Evolutionary conservation across 2,888 invertebrate species (phyloP).

Genomic region (Diplolepis rosae): DNA sequence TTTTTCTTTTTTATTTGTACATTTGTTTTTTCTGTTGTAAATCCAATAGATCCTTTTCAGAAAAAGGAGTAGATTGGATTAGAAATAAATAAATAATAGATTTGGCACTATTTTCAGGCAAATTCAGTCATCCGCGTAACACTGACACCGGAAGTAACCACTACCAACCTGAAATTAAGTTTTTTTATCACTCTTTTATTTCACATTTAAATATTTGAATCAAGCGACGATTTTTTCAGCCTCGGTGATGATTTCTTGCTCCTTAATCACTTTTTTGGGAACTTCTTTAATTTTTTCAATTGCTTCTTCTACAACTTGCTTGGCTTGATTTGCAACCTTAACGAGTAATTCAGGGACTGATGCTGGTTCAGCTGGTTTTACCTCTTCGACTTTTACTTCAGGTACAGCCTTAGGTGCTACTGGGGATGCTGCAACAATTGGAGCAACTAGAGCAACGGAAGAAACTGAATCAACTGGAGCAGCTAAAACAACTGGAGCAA

Average conservation of each 20-base stretch:
- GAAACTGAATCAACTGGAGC: neutral
- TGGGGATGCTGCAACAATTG: neutral
- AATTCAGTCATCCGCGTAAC: conserved; percentile 54
- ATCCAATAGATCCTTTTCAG: conserved; percentile 17
- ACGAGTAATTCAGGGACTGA: conserved; percentile 75
- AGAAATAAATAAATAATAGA: conserved; percentile 50
- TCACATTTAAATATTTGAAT: conserved; percentile 35
- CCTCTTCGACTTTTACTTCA: conserved; percentile 43
- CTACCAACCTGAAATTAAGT: conserved; percentile 61
- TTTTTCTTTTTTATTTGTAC: conserved; percentile 44
- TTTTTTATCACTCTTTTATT: conserved; percentile 42
- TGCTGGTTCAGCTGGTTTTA: conserved; percentile 39
- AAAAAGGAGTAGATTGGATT: conserved; percentile 37
- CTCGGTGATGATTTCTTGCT: conserved; percentile 25
- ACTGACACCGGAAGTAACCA: conserved; percentile 58
- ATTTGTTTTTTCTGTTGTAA: conserved; percentile 9
- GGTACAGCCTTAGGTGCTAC: conserved; percentile 32
- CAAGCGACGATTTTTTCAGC: conserved; percentile 39
- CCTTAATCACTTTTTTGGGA: conserved; percentile 34
- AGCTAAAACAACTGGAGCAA: neutral
- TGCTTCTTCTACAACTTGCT: conserved; percentile 40
- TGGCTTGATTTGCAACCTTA: conserved; percentile 67
- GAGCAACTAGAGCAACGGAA: neutral
- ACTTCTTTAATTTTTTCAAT: conserved; percentile 33
- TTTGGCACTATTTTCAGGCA: conserved; percentile 28